These are phyloP conservation scores for Acronicta alni DNA, from an alignment of 2,888 invertebrate species.

Conservation along the genomic window DNA sequence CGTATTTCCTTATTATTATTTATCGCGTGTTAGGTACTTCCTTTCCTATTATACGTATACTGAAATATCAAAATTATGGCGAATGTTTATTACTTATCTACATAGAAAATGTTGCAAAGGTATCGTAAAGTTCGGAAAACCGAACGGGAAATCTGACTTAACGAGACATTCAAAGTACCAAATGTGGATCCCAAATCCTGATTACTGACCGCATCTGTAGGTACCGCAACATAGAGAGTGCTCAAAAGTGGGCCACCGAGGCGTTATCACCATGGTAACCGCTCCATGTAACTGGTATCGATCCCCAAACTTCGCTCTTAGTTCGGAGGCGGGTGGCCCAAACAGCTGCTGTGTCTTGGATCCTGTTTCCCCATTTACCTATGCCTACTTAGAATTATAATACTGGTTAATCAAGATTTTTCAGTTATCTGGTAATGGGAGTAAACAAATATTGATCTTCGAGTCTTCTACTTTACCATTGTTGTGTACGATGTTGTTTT, in stretches of 20 bases:
- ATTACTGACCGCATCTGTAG: conserved; percentile 17
- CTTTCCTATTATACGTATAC: too few species aligned
- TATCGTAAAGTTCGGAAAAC: too few species aligned
- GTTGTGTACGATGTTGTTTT: too few species aligned
- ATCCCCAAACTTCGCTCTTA: conserved; percentile 47
- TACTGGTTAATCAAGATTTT: background rate
- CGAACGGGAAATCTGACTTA: background rate
- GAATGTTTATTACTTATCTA: too few species aligned
- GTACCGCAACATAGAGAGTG: conserved; percentile 27
- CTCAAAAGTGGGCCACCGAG: conserved; percentile 52
- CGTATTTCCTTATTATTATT: too few species aligned
- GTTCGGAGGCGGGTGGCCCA: conserved; percentile 31
- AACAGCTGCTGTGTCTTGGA: conserved; percentile 31
- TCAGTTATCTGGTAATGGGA: too few species aligned
- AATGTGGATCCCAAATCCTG: conserved; percentile 10
- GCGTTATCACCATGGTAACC: conserved; percentile 57
- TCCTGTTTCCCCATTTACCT: conserved; percentile 30
- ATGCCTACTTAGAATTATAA: background rate
- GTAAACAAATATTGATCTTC: too few species aligned
- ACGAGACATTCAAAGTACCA: background rate
- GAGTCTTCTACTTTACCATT: background rate
- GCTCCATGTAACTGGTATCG: conserved; percentile 45
- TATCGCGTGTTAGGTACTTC: too few species aligned
- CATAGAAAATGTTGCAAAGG: too few species aligned
- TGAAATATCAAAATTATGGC: too few species aligned